phyloP scores from a whole-genome alignment of 2,888 invertebrate species.

The Plebejus argus region DNA sequence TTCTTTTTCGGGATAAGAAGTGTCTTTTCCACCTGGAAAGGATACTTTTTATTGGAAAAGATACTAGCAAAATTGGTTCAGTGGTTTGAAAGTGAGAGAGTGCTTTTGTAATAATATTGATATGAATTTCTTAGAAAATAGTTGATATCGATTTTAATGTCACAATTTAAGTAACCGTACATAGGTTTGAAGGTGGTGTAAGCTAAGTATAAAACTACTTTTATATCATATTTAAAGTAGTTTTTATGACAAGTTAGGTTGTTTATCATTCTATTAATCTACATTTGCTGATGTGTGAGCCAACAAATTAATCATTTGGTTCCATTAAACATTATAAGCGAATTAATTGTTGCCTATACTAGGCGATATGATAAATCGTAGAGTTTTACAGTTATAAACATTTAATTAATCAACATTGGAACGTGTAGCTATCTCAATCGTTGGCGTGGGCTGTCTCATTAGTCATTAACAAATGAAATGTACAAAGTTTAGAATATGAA shows the following conservation, averaged over 20 bases:
- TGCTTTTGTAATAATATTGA: too few relatives aligned
- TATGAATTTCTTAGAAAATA: too few relatives aligned
- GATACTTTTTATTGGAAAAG: too few relatives aligned
- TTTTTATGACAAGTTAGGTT: neutral
- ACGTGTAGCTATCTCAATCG: conserved; percentile 61
- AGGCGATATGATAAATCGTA: conserved; percentile 1
- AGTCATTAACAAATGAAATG: conserved; percentile 65
- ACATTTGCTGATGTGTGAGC: neutral
- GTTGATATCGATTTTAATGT: too few relatives aligned
- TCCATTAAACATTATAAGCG: neutral
- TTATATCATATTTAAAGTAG: too few relatives aligned
- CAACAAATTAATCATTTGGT: neutral
- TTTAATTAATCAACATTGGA: conserved; percentile 64
- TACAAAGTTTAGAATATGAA: conserved; percentile 41
- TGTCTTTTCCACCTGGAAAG: too few relatives aligned
- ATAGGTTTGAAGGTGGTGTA: too few relatives aligned
- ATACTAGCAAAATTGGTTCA: too few relatives aligned
- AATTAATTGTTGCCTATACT: neutral
- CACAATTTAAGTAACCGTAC: too few relatives aligned
- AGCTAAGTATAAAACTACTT: too few relatives aligned
- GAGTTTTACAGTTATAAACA: conserved; percentile 55
- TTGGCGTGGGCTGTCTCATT: conserved; percentile 62
- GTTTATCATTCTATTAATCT: neutral
- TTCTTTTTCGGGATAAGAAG: too few relatives aligned
- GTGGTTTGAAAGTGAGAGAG: too few relatives aligned